Evolutionary conservation across 35 echinoderm and acorn worm species (phyloP), one percentile per base, ranked within the genome.

Genomic region (Lytechinus variegatus): DNA sequence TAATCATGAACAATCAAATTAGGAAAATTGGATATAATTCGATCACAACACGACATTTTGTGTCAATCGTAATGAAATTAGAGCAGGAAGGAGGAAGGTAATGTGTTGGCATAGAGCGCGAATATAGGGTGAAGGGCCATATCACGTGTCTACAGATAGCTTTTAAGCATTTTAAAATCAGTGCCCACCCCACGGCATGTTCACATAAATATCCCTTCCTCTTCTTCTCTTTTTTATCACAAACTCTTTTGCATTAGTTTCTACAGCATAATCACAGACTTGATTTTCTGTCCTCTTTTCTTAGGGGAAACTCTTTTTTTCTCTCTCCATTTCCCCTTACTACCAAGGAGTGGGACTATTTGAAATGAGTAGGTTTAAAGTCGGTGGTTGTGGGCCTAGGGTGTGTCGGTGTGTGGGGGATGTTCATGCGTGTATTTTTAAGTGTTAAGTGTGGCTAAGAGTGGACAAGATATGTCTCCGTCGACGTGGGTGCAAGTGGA

Each of bases 11-110:
- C 12, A 79, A 79, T 79, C n/a, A 24, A 79, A 79, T 79, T 79
- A n/a, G 66, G 14, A 79, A 79, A 7, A 16, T n/a, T 24, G 66
- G 6, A 79, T 79, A 79, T 79, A 24, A 79, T 79, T 79, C 19
- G 66, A 79, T 79, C 66, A 79, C 66, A 79, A 79, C 66, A 19
- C 66, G 66, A 79, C 66, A 79, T 79, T 79, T 79, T 79, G 66
- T 79, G 66, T 79, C 66, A 79, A 79, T 79, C 19, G 66, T 79
- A 79, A 79, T 79, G 66, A 79, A 79, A 79, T 79, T 79, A 24
- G 21, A 79, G 4, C 19, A 24, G 16, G 33, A 44, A 16, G 16
- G 16, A 79, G 21, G n/a, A 7, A 7, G n/a, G 66, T 24, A 79
- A 79, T 24, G 66, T 79, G 66, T 79, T 79, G n/a, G 66, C 66